Evolutionary conservation across 2,797 vertebrate genomes (phyloP).

Genomic region (Delichon dasypus): DNA sequence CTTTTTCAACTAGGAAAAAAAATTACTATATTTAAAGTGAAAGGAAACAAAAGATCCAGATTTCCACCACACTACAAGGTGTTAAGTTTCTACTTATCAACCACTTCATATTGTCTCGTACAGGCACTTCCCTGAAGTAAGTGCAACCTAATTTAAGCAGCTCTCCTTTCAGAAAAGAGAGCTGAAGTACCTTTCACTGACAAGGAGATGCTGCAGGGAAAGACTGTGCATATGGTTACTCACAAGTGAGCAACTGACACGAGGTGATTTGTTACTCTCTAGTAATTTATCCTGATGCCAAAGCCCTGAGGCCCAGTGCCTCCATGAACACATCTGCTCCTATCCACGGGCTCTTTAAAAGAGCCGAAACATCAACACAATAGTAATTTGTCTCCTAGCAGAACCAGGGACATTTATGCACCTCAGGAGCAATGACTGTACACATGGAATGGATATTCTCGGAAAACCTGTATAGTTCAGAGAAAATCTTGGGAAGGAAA

Average conservation of each 20-base stretch:
- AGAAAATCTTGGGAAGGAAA: background rate
- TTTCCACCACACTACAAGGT: background rate
- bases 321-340: background rate
- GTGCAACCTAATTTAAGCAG: background rate
- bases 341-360: background rate
- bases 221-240: background rate
- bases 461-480: background rate
- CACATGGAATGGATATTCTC: background rate
- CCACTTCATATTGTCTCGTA: background rate
- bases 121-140: background rate
- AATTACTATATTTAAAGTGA: background rate
- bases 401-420: background rate
- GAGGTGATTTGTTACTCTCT: background rate
- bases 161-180: background rate
- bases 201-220: background rate
- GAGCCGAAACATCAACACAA: background rate
- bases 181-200: background rate
- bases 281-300: background rate
- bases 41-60: background rate
- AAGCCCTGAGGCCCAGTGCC: background rate
- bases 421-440: slow-evolving; percentile 20
- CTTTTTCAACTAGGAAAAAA: background rate
- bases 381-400: background rate
- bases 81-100: background rate
- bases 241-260: background rate